Conservation (phyloP, 1,140 invertebrate genomes). For the Drosophila ironensis region DNA sequence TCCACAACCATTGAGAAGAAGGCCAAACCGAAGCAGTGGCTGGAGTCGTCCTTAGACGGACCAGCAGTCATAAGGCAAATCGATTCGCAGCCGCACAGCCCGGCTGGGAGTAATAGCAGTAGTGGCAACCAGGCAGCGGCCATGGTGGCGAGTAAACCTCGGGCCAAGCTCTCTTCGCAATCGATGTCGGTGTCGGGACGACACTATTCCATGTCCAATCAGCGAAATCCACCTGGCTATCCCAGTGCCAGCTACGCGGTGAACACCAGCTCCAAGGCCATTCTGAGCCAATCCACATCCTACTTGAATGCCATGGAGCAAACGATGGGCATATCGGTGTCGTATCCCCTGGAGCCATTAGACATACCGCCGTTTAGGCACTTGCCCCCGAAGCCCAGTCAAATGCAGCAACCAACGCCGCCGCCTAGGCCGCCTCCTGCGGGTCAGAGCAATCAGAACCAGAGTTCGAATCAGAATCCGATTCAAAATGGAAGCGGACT, state of each 20-base stretch:
- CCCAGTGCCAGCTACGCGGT: slow-evolving; percentile 44
- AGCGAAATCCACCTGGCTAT: slow-evolving; percentile 43
- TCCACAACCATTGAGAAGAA: slow-evolving; percentile 65
- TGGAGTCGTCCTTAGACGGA: slow-evolving; percentile 83
- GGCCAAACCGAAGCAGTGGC: slow-evolving; percentile 82
- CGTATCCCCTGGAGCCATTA: slow-evolving; percentile 72
- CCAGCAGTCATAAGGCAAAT: slow-evolving; percentile 76
- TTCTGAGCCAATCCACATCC: slow-evolving; percentile 77
- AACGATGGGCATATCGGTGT: slow-evolving; percentile 64
- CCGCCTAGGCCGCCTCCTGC: slow-evolving; percentile 81
- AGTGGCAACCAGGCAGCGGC: slow-evolving; percentile 12
- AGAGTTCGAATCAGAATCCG: not conserved
- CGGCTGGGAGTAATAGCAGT: slow-evolving; percentile 38
- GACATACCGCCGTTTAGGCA: slow-evolving; percentile 59
- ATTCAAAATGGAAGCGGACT: slow-evolving; percentile 35
- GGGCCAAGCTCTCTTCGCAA: slow-evolving; percentile 74
- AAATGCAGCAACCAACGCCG: slow-evolving; percentile 66
- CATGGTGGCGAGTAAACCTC: slow-evolving; percentile 26
- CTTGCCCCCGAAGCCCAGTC: slow-evolving; percentile 67
- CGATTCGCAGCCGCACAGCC: slow-evolving; percentile 53
- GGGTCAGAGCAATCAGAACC: slow-evolving; percentile 27
- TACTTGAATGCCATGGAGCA: slow-evolving; percentile 77
- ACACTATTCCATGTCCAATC: slow-evolving; percentile 76
- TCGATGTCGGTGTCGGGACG: slow-evolving; percentile 74
- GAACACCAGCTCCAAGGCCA: slow-evolving; percentile 46